phyloP scores from a whole-genome alignment of 2,888 invertebrate genomes.

The Dioctria linearis region DNA sequence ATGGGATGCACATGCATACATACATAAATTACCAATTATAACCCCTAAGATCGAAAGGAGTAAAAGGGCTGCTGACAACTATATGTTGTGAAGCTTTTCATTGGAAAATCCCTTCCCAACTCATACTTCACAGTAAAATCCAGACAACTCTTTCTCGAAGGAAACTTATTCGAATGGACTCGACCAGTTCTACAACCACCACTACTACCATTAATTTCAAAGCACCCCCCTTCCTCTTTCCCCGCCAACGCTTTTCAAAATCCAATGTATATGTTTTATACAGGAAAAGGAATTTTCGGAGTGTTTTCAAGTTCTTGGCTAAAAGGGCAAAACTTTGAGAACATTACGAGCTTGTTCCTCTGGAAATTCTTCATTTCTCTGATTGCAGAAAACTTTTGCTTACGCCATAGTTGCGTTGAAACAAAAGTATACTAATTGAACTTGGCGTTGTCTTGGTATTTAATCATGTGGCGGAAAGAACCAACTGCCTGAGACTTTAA shows the following conservation, averaged over 20 bases:
- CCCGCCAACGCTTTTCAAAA: no score
- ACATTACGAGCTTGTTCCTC: slow-evolving; percentile 25
- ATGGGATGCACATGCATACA: background rate
- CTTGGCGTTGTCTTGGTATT: slow-evolving; percentile 10
- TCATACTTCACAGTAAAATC: background rate
- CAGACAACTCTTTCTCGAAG: slow-evolving; percentile 28
- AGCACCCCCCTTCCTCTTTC: no score
- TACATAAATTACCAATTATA: background rate
- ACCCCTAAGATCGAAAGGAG: background rate
- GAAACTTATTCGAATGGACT: background rate
- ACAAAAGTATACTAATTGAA: slow-evolving; percentile 19
- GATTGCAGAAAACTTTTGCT: slow-evolving; percentile 27
- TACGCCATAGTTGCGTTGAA: slow-evolving; percentile 19
- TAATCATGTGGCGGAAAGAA: slow-evolving; percentile 20
- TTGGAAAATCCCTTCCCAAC: background rate
- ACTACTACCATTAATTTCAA: no score
- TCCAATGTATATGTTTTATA: no score
- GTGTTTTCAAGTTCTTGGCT: slow-evolving; percentile 2
- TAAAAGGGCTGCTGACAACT: background rate
- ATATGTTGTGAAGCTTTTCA: background rate
- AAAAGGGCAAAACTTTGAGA: slow-evolving; percentile 20
- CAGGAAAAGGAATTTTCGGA: slow-evolving; percentile 22
- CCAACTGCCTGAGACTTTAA: slow-evolving; percentile 32
- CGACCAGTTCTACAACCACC: background rate
- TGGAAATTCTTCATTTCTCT: slow-evolving; percentile 19